Evolutionary conservation across 2,113 vertebrate genomes (phyloP).

Genomic region (Psittacula cyanocephala): DNA sequence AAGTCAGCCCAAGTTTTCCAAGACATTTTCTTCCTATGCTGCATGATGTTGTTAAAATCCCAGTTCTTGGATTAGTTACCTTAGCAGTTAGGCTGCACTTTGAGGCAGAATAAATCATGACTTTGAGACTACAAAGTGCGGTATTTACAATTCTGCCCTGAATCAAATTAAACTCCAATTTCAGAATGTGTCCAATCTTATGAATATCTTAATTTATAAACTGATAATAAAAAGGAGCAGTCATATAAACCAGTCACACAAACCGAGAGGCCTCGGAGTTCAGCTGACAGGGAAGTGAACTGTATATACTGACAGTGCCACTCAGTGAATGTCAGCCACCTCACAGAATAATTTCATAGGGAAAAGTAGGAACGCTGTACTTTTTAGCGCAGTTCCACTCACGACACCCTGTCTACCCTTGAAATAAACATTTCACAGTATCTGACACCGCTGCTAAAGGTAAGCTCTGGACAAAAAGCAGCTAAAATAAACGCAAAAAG

Average conservation of each 20-base stretch:
- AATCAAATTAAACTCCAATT: background rate
- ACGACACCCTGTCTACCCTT: background rate
- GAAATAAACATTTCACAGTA: background rate
- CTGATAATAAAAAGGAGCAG: background rate
- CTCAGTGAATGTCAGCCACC: background rate
- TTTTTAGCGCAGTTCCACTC: background rate
- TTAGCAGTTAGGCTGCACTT: background rate
- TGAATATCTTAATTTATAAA: constrained; percentile 5
- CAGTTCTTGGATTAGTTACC: background rate
- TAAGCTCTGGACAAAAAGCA: constrained; percentile 49
- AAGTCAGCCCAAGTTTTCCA: constrained; percentile 17
- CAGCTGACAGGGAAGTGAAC: constrained; percentile 7
- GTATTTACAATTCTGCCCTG: background rate
- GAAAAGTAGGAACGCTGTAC: background rate
- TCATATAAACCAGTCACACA: background rate
- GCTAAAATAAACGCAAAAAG: constrained; percentile 29
- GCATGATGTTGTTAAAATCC: background rate
- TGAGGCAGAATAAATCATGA: background rate
- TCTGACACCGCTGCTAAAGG: background rate
- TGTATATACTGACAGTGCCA: background rate
- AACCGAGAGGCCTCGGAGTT: constrained; percentile 1
- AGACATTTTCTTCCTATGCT: background rate
- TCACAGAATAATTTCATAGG: background rate
- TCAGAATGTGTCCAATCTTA: background rate
- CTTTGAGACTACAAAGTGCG: background rate